Percentiles rank a stretch among this genome's conserved stretches.
Evolutionary conservation across 2,113 vertebrate genomes (phyloP).

Genomic region (Aplodontia rufa): DNA sequence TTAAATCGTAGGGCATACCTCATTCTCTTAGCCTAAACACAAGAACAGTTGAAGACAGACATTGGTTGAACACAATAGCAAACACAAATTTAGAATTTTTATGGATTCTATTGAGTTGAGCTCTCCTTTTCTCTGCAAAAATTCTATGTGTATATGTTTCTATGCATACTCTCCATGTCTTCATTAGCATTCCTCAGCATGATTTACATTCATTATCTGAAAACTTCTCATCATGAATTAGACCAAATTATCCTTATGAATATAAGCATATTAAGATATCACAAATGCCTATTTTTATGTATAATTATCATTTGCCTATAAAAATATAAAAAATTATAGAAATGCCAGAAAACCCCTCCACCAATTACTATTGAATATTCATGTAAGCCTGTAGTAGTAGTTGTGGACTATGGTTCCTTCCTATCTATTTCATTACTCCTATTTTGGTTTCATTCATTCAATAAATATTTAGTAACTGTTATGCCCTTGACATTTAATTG

Average conservation of each 20-base stretch:
- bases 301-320: too few relatives aligned
- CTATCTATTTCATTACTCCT: background rate
- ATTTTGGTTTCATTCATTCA: conserved; percentile 8
- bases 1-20: background rate
- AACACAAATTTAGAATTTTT: background rate
- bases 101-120: background rate
- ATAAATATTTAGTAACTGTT: conserved; percentile 3
- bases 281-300: too few relatives aligned
- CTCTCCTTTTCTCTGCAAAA: conserved; percentile 23
- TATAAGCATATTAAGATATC: too few relatives aligned
- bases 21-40: background rate
- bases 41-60: background rate
- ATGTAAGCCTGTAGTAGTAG: background rate
- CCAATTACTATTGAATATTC: too few relatives aligned
- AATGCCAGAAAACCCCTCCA: too few relatives aligned
- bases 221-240: background rate
- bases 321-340: too few relatives aligned
- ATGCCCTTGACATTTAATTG: conserved; percentile 5
- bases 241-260: too few relatives aligned
- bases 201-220: background rate
- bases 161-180: background rate
- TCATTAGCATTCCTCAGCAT: background rate
- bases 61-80: background rate
- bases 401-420: background rate
- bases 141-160: background rate